Evolutionary conservation across 2,888 invertebrate genomes (phyloP).

Genomic region (Cantharis flavilabris): DNA sequence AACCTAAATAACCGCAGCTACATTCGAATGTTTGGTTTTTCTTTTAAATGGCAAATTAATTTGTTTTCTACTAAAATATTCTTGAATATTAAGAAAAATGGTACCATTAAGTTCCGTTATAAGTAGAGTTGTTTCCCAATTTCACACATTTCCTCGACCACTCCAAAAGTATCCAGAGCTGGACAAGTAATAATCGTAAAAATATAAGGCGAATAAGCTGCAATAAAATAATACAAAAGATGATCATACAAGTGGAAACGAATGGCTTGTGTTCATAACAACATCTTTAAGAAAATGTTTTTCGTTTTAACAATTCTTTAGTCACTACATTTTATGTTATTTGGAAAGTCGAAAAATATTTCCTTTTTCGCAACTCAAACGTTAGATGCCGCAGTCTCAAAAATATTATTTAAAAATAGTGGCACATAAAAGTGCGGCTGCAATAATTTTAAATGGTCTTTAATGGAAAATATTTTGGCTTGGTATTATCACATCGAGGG

Average conservation of each 20-base stretch:
- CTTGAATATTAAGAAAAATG: neutral
- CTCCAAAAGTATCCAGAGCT: slow-evolving; percentile 16
- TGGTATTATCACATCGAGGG: neutral
- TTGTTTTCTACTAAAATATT: neutral
- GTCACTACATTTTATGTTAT: slow-evolving; percentile 7
- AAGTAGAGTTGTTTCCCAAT: slow-evolving; percentile 1
- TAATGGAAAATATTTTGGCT: neutral
- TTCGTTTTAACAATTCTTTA: slow-evolving; percentile 12
- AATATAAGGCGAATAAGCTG: neutral
- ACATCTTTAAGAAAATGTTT: slow-evolving; percentile 6
- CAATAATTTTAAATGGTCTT: neutral
- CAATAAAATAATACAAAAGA: slow-evolving; percentile 19
- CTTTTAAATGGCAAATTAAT: neutral
- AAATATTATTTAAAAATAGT: neutral
- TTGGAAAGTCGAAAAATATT: neutral
- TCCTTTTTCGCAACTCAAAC: neutral
- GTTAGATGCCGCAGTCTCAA: neutral
- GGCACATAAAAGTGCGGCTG: neutral
- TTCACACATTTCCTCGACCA: slow-evolving; percentile 19
- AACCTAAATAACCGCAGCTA: neutral
- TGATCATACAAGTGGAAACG: slow-evolving; percentile 12
- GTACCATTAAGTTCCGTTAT: neutral
- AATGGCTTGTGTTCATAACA: slow-evolving; percentile 12
- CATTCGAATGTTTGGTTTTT: neutral
- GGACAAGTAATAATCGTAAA: slow-evolving; percentile 28